Conservation (phyloP, 2,888 invertebrate species). For the Hirudinaria manillensis region DNA sequence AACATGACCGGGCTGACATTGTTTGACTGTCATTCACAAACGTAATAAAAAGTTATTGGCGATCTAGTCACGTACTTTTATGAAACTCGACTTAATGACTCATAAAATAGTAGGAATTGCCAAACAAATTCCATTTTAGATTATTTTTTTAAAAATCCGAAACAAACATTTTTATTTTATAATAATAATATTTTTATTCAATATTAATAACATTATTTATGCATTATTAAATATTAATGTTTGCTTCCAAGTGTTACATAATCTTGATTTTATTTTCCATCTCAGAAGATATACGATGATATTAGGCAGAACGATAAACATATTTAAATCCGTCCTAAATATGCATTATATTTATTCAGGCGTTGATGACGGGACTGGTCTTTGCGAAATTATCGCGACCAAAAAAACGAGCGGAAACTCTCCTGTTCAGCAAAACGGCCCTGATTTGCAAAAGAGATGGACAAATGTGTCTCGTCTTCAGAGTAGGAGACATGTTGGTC, state of each 20-base stretch:
- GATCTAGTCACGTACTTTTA: too few relatives aligned
- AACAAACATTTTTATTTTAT: neutral
- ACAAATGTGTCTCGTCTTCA: constrained; percentile 82
- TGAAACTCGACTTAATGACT: too few relatives aligned
- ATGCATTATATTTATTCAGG: constrained; percentile 35
- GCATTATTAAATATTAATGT: neutral
- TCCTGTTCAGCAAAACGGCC: constrained; percentile 84
- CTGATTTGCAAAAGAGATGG: constrained; percentile 88
- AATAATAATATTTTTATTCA: neutral
- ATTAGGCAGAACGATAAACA: too few relatives aligned
- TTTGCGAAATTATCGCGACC: constrained; percentile 93
- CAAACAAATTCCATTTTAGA: too few relatives aligned
- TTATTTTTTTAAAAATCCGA: too few relatives aligned
- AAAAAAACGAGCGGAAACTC: constrained; percentile 89
- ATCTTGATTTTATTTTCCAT: neutral
- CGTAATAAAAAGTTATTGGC: too few relatives aligned
- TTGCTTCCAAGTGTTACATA: neutral
- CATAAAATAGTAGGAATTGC: too few relatives aligned
- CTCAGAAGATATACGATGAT: neutral
- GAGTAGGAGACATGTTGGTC: constrained; percentile 80
- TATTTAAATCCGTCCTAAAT: too few relatives aligned
- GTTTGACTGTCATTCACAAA: too few relatives aligned
- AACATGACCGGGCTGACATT: too few relatives aligned
- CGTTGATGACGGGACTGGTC: constrained; percentile 53
- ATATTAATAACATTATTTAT: neutral